A percentile compares a stretch with the other conserved stretches of the same genome.
phyloP scores from a whole-genome alignment of 1,140 invertebrate genomes.

The Theocolax elegans region DNA sequence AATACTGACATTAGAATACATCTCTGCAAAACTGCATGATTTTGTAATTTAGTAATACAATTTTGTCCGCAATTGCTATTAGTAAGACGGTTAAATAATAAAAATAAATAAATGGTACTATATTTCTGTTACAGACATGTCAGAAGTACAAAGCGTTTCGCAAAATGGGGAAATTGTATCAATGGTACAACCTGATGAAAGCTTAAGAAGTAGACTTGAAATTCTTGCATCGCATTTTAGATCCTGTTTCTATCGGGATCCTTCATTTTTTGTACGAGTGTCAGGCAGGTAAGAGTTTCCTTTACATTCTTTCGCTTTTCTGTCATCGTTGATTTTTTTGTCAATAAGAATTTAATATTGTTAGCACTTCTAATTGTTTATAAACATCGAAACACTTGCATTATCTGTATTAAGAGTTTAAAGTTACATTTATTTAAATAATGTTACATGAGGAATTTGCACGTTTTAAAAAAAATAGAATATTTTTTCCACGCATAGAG shows the following conservation, averaged over 20 bases:
- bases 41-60: too few relatives aligned
- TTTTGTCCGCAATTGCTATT: too few relatives aligned
- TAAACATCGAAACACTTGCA: not conserved
- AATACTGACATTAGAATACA: too few relatives aligned
- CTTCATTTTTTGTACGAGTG: constrained; percentile 76
- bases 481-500: too few relatives aligned
- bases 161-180: constrained; percentile 38
- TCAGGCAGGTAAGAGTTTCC: constrained; percentile 73
- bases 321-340: not conserved
- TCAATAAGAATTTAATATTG: not conserved
- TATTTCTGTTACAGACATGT: constrained; percentile 47
- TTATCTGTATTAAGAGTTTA: not conserved
- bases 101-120: too few relatives aligned
- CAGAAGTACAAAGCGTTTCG: constrained; percentile 29
- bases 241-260: constrained; percentile 62
- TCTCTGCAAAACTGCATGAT: too few relatives aligned
- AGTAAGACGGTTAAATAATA: too few relatives aligned
- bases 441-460: too few relatives aligned
- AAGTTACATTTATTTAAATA: not conserved
- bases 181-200: constrained; percentile 43
- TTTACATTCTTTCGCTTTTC: not conserved
- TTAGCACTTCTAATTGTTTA: not conserved
- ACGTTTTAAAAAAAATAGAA: too few relatives aligned
- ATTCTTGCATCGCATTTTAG: constrained; percentile 56
- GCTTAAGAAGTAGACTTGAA: constrained; percentile 48